Evolutionary conservation across 2,113 vertebrate species (phyloP), one percentile per base, ranked within the genome.

Genomic region (Haemorhous mexicanus): DNA sequence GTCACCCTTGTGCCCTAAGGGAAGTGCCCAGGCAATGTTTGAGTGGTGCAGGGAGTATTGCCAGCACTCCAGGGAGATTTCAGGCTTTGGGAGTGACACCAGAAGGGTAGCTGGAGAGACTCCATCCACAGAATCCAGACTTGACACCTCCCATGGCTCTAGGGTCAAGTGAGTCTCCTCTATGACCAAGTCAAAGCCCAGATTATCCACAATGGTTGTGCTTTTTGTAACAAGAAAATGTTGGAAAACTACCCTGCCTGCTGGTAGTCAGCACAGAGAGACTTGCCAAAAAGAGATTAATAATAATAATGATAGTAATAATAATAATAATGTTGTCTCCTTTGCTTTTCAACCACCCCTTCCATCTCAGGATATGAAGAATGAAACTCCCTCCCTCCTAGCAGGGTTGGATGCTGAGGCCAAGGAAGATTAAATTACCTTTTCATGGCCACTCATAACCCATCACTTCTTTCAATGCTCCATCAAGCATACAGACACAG

Each of bases 301-400:
- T 20, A 78, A 33, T 10, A 39, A 39, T 10, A 41, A 11, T 41
- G 13, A 41, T 13, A 41, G 13, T 10, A 41, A 41, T 61, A 87
- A 32, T 52, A 68, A 55, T 53, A 76, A 68, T 50, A 83, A 41
- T 20, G 68, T 23, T 32, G 17, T 43, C 50, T 92, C 46, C 44
- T 90, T 95, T 87, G 78, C 91, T 64, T 93, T 93, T 96, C 59
- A 84, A 78, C 78, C 66, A 84, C 55, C 61, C 59, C 52, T 81
- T 74, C 68, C 37, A 30, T 52, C 63, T 26, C 44, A 56, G 82
- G 59, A 93, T 90, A 74, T 95, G 70, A 96, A 87, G 46, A 59
- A 6, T 52, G 55, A 77, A 87, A 64, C 63, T 81, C 59, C 37
- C 27, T 87, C 21, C 41, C 69, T 18, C 18, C 41, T 33, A 87